These are phyloP conservation scores for Caerostris darwini DNA, from an alignment of 1,140 invertebrate genomes.

Conservation along the genomic window DNA sequence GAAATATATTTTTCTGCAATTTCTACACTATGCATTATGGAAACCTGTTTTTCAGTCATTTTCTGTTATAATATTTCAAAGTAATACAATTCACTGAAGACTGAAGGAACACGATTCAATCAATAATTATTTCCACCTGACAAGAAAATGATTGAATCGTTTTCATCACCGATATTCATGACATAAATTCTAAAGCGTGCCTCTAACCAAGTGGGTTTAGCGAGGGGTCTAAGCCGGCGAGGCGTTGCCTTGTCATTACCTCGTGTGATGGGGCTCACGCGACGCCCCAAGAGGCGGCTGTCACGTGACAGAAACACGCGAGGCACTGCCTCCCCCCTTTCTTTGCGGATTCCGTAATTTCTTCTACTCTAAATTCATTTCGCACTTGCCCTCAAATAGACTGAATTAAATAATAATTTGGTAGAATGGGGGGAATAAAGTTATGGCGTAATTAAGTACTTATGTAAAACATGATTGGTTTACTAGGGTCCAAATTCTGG, in stretches of 20 bases:
- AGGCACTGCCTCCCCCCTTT: background rate
- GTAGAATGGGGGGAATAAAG: background rate
- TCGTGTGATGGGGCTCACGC: constrained; percentile 59
- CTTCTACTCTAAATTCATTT: constrained; percentile 17
- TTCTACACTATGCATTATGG: background rate
- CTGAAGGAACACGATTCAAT: background rate
- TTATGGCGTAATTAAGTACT: background rate
- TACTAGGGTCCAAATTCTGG: background rate
- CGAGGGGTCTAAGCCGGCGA: background rate
- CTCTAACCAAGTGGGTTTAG: constrained; percentile 13
- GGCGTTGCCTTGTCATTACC: constrained; percentile 39
- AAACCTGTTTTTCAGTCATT: background rate
- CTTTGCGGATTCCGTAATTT: constrained; percentile 15
- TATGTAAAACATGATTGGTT: background rate
- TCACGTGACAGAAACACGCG: constrained; percentile 46
- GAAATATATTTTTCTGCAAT: background rate
- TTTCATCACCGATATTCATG: background rate
- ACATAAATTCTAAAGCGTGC: background rate
- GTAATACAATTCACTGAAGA: background rate
- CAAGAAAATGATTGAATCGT: background rate
- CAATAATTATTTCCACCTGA: background rate
- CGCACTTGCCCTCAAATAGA: background rate
- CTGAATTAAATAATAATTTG: background rate
- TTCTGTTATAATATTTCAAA: background rate
- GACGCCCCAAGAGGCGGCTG: constrained; percentile 36